Evolutionary conservation across 2,797 vertebrate genomes (phyloP).

Genomic region (Oryzias sinensis): DNA sequence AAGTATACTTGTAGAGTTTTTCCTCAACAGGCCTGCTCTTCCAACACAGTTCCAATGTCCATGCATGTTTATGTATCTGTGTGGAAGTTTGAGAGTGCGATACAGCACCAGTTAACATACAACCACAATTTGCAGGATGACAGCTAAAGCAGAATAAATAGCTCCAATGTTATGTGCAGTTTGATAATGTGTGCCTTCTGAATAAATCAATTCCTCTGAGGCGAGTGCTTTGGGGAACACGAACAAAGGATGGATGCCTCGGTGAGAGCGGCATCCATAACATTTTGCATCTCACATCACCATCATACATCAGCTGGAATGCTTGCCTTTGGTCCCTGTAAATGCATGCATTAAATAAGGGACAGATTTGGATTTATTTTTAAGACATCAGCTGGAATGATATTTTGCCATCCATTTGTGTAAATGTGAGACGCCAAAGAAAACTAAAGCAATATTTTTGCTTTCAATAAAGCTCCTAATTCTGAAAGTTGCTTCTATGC

Average conservation of each 20-base stretch:
- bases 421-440: conserved; percentile 4
- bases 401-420: background rate
- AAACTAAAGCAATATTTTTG: conserved; percentile 7
- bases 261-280: conserved; percentile 51
- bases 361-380: conserved; percentile 3
- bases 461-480: conserved; percentile 16
- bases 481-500: conserved; percentile 47
- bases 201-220: conserved; percentile 49
- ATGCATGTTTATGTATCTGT: conserved; percentile 32
- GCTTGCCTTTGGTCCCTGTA: conserved; percentile 2
- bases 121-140: conserved; percentile 45
- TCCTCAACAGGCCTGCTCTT: background rate
- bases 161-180: conserved; percentile 31
- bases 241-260: conserved; percentile 39
- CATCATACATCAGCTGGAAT: conserved; percentile 44
- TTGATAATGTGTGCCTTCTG: conserved; percentile 12
- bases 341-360: conserved; percentile 24
- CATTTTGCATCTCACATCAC: conserved; percentile 59
- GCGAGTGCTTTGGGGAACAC: conserved; percentile 45
- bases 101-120: conserved; percentile 53
- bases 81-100: conserved; percentile 55
- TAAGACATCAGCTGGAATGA: conserved; percentile 4
- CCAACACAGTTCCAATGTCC: conserved; percentile 12
- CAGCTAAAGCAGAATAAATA: conserved; percentile 29
- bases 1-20: conserved; percentile 7